Percentiles rank a stretch among this genome's conserved stretches.
phyloP scores from a whole-genome alignment of 2,888 invertebrate genomes.

The Caenorhabditis auriculariae region DNA sequence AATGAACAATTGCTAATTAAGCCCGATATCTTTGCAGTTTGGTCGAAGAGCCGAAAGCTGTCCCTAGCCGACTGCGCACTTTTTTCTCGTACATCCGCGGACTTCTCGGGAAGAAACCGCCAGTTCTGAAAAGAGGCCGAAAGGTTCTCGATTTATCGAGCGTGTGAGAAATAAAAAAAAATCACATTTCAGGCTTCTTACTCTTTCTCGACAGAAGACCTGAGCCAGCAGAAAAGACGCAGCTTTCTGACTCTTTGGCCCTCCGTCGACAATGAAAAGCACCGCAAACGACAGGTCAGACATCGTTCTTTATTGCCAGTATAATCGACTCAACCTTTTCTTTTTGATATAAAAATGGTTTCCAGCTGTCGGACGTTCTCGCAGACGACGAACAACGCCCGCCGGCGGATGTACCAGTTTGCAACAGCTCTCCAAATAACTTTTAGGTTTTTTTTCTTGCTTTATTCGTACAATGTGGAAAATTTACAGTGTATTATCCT shows the following conservation, averaged over 20 bases:
- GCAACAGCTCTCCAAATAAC: slow-evolving; percentile 62
- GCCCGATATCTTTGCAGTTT: no score
- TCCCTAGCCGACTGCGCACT: no score
- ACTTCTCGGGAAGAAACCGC: slow-evolving; percentile 17
- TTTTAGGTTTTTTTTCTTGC: slow-evolving; percentile 45
- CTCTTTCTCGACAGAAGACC: slow-evolving; percentile 24
- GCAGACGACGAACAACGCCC: slow-evolving; percentile 43
- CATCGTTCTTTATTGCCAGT: neutral
- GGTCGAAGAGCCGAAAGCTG: no score
- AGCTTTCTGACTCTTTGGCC: slow-evolving; percentile 8
- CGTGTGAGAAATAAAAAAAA: neutral
- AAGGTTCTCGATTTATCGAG: neutral
- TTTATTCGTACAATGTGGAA: neutral
- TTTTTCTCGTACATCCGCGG: no score
- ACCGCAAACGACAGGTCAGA: slow-evolving; percentile 27
- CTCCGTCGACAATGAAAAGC: slow-evolving; percentile 21
- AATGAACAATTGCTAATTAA: no score
- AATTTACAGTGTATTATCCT: slow-evolving; percentile 53
- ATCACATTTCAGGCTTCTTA: slow-evolving; percentile 16
- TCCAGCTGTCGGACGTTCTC: slow-evolving; percentile 49
- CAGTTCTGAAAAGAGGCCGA: slow-evolving; percentile 17
- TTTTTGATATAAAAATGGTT: neutral
- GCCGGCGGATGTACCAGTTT: slow-evolving; percentile 56
- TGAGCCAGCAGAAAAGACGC: slow-evolving; percentile 11
- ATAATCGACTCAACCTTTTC: neutral